These are phyloP conservation scores for Diaperis boleti DNA, from an alignment of 2,888 invertebrate species.

Conservation along the genomic window DNA sequence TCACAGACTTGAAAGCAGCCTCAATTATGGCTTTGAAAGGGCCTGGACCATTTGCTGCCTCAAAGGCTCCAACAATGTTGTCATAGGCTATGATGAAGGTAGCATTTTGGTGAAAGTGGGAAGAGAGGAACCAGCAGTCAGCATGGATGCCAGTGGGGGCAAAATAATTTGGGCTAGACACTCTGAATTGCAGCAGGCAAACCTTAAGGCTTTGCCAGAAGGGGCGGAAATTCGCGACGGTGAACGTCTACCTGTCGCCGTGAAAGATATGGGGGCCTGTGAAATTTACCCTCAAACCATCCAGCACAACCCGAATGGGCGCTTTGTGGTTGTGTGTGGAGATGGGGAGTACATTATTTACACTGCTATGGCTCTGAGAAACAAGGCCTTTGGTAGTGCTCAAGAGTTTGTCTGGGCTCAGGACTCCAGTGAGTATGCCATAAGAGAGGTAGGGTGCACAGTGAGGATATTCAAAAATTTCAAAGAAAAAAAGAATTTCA, in stretches of 20 bases:
- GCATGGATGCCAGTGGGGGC: slow-evolving; percentile 98
- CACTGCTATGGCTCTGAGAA: slow-evolving; percentile 98
- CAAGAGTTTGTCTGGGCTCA: slow-evolving; percentile 99
- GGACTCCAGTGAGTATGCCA: slow-evolving; percentile 94
- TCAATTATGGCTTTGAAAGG: slow-evolving; percentile 98
- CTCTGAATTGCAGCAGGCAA: slow-evolving; percentile 97
- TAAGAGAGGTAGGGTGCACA: slow-evolving; percentile 85
- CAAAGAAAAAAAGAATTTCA: slow-evolving; percentile 95
- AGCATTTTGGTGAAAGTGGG: slow-evolving; percentile 92
- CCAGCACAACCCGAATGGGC: slow-evolving; percentile 97
- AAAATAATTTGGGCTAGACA: slow-evolving; percentile 99
- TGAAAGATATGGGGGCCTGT: slow-evolving; percentile 99
- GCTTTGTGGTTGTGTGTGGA: slow-evolving; percentile 95
- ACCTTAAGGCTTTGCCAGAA: slow-evolving; percentile 87
- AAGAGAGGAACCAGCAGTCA: slow-evolving; percentile 98
- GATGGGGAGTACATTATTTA: slow-evolving; percentile 99
- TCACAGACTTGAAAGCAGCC: slow-evolving; percentile 93
- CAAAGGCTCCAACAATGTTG: slow-evolving; percentile 96
- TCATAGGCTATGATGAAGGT: slow-evolving; percentile 96
- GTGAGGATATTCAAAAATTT: slow-evolving; percentile 98
- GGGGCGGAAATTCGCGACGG: slow-evolving; percentile 87
- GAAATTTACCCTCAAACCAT: slow-evolving; percentile 99
- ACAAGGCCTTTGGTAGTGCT: slow-evolving; percentile 98
- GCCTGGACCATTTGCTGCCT: slow-evolving; percentile 97
- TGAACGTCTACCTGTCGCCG: slow-evolving; percentile 90